phyloP scores from a whole-genome alignment of 2,888 invertebrate species.

The Drosophila picticornis region DNA sequence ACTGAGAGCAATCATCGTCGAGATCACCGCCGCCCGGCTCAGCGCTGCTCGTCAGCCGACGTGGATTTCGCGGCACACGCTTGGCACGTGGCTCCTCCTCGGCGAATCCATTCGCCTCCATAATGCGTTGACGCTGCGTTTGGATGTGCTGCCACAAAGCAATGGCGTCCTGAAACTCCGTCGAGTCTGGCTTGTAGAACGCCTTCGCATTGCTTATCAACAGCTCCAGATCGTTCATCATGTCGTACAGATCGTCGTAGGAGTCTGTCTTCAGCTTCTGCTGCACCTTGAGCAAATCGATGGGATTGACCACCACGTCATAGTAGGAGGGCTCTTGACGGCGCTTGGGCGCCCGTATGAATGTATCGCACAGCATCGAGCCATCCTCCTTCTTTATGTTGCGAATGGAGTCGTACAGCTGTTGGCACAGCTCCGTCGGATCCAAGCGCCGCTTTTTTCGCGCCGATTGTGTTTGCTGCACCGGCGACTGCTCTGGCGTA shows the following conservation, averaged over 20 bases:
- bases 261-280: slow-evolving; percentile 99
- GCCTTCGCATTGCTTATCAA: slow-evolving; percentile 97
- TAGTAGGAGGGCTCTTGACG: slow-evolving; percentile 96
- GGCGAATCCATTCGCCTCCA: slow-evolving; percentile 82
- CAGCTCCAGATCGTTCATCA: slow-evolving; percentile 95
- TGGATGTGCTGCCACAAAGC: slow-evolving; percentile 94
- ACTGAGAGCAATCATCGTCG: slow-evolving; percentile 91
- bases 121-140: slow-evolving; percentile 82
- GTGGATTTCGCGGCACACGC: slow-evolving; percentile 80
- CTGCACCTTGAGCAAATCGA: slow-evolving; percentile 96
- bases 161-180: slow-evolving; percentile 95
- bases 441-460: slow-evolving; percentile 78
- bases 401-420: slow-evolving; percentile 95
- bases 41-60: slow-evolving; percentile 86
- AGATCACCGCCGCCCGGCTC: slow-evolving; percentile 90
- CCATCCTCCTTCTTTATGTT: slow-evolving; percentile 97
- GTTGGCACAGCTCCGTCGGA: slow-evolving; percentile 93
- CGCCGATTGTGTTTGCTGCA: slow-evolving; percentile 73
- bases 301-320: slow-evolving; percentile 96
- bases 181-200: slow-evolving; percentile 94
- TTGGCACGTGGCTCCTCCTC: slow-evolving; percentile 82
- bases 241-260: slow-evolving; percentile 96
- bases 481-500: slow-evolving; percentile 85
- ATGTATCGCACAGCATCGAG: slow-evolving; percentile 94
- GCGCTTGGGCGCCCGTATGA: slow-evolving; percentile 97